A percentile compares a stretch with the other conserved stretches of the same genome.
phyloP scores from a whole-genome alignment of 2,888 invertebrate genomes.

The Cantharis rustica region DNA sequence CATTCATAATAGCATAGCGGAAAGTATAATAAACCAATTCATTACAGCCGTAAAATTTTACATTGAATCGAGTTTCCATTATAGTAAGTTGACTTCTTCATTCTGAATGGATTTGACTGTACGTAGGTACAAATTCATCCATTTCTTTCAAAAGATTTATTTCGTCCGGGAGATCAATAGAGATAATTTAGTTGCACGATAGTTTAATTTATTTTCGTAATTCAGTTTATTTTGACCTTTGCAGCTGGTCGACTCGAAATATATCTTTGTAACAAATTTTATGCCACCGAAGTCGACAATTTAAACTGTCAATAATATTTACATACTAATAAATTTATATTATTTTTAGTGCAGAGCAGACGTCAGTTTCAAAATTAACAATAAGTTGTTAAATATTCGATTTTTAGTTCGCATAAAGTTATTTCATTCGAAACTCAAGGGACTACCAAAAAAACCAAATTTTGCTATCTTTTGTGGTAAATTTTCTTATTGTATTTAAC shows the following conservation, averaged over 20 bases:
- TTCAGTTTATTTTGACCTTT: not conserved
- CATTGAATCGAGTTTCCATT: not conserved
- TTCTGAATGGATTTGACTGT: not conserved
- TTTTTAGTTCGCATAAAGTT: not conserved
- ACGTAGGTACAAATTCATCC: not conserved
- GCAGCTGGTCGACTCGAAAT: not conserved
- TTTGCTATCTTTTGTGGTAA: too few species aligned
- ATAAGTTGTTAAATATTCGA: not conserved
- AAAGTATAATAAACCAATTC: not conserved
- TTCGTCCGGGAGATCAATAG: not conserved
- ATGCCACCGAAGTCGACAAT: not conserved
- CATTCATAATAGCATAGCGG: not conserved
- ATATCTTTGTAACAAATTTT: not conserved
- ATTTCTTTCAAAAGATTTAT: not conserved
- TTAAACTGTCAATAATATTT: not conserved
- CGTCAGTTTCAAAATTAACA: not conserved
- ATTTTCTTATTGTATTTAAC: too few species aligned
- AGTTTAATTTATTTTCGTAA: not conserved
- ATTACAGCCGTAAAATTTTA: not conserved
- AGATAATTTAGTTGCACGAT: not conserved
- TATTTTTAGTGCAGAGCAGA: not conserved
- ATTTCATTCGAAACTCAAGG: too few species aligned
- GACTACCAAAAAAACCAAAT: too few species aligned
- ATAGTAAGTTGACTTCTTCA: not conserved
- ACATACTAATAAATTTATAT: not conserved